Evolutionary conservation across 2,113 vertebrate species (phyloP).

Genomic region (Circaetus cinerascens): DNA sequence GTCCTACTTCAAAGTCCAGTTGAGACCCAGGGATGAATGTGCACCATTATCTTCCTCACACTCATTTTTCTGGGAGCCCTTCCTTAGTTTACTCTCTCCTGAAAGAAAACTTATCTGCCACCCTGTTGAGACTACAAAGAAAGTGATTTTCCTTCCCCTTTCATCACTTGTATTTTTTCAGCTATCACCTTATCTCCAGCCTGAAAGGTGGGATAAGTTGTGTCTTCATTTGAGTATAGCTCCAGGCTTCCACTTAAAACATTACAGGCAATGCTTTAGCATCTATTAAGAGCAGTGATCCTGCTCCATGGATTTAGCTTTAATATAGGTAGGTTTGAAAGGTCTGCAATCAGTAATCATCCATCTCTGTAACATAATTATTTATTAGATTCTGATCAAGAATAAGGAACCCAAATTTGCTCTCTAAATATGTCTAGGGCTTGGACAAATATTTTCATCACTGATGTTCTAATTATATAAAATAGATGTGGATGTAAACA

Average conservation of each 20-base stretch:
- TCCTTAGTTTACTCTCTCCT: not conserved
- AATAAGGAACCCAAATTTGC: not conserved
- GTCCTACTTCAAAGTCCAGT: not conserved
- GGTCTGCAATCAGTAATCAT: not conserved
- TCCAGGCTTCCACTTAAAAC: not conserved
- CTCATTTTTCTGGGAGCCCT: not conserved
- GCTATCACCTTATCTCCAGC: not conserved
- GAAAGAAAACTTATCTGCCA: not conserved
- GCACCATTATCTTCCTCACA: not conserved
- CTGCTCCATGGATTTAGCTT: not conserved
- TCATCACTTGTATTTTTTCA: conserved; percentile 21
- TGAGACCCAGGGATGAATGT: not conserved
- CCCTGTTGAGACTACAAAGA: not conserved
- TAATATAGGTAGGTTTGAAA: not conserved
- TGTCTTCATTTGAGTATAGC: not conserved
- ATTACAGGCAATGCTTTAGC: not conserved
- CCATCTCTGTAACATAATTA: not conserved
- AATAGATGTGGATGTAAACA: not conserved
- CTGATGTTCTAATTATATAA: not conserved
- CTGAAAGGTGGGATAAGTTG: not conserved
- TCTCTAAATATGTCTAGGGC: not conserved
- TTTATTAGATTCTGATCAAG: not conserved
- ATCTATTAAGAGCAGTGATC: not conserved
- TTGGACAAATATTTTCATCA: not conserved
- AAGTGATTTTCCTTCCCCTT: conserved; percentile 9